Conservation (phyloP, 1,140 invertebrate genomes). For the Cotesia vestalis region DNA sequence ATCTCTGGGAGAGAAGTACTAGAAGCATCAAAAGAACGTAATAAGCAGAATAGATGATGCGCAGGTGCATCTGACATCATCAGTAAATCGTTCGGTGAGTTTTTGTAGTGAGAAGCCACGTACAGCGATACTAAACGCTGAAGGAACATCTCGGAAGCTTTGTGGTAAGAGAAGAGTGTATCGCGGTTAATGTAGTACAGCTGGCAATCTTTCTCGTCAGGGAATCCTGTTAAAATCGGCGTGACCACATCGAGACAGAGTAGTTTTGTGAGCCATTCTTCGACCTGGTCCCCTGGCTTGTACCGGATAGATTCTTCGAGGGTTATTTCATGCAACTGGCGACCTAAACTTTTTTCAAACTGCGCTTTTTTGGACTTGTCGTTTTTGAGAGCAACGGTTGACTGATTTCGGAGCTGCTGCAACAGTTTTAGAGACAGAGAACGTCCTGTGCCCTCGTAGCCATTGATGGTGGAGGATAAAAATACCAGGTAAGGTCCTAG, state of each 20-base stretch:
- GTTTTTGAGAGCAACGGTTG: slow-evolving; percentile 59
- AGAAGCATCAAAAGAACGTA: slow-evolving; percentile 83
- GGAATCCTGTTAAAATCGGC: slow-evolving; percentile 79
- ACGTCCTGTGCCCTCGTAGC: slow-evolving; percentile 97
- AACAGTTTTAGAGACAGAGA: slow-evolving; percentile 96
- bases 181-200: slow-evolving; percentile 93
- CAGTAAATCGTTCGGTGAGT: slow-evolving; percentile 98
- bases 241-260: slow-evolving; percentile 89
- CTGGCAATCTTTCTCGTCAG: slow-evolving; percentile 85
- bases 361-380: slow-evolving; percentile 60
- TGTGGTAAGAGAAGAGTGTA: slow-evolving; percentile 96
- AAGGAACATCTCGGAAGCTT: slow-evolving; percentile 93
- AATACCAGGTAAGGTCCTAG: slow-evolving; percentile 94
- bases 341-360: slow-evolving; percentile 58
- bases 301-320: slow-evolving; percentile 97
- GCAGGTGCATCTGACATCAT: slow-evolving; percentile 98
- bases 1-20: slow-evolving; percentile 86
- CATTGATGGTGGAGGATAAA: slow-evolving; percentile 96
- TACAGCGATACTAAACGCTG: slow-evolving; percentile 92
- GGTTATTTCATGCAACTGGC: slow-evolving; percentile 70
- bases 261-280: slow-evolving; percentile 91
- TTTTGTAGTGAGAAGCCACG: slow-evolving; percentile 99
- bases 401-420: slow-evolving; percentile 82
- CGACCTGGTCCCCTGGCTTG: slow-evolving; percentile 85
- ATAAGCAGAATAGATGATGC: slow-evolving; percentile 95